These are phyloP conservation scores for Liopterus haemorrhoidalis DNA, from an alignment of 2,888 invertebrate species.

Conservation along the genomic window DNA sequence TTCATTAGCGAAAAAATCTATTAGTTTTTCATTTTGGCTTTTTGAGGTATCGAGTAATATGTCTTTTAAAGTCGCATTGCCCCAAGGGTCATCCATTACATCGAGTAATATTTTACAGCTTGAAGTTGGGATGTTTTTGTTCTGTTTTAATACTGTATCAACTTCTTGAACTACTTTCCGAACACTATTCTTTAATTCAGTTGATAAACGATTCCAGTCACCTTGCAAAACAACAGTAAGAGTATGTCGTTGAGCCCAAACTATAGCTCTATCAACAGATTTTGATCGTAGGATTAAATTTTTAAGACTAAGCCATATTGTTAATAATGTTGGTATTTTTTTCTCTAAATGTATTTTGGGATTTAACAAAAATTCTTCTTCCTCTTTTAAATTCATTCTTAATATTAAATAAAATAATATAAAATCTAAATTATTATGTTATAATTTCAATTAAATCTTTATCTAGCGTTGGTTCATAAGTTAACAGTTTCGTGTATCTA, in stretches of 20 bases:
- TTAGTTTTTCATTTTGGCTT: constrained; percentile 42
- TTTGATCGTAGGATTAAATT: too few relatives aligned
- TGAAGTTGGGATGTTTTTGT: constrained; percentile 39
- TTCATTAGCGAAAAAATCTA: constrained; percentile 54
- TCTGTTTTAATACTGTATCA: constrained; percentile 37
- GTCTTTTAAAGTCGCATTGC: constrained; percentile 38
- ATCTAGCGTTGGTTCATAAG: constrained; percentile 58
- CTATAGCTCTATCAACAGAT: too few relatives aligned
- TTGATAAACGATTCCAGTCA: too few relatives aligned
- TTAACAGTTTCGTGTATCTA: constrained; percentile 67
- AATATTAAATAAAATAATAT: constrained; percentile 5
- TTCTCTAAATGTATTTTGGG: neutral
- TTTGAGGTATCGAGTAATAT: constrained; percentile 40
- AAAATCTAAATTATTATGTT: constrained; percentile 14
- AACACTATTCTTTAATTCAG: too few relatives aligned
- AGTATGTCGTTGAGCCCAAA: too few relatives aligned
- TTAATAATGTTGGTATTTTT: too few relatives aligned
- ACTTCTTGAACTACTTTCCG: too few relatives aligned
- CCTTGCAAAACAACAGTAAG: too few relatives aligned
- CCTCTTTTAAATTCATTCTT: neutral
- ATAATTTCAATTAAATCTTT: constrained; percentile 52
- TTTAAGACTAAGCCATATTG: too few relatives aligned
- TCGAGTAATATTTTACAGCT: constrained; percentile 42
- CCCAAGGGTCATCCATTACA: constrained; percentile 44
- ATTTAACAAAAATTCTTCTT: neutral